Evolutionary conservation across 2,113 vertebrate genomes (phyloP).

Genomic region (Myrmophylax atrothorax): DNA sequence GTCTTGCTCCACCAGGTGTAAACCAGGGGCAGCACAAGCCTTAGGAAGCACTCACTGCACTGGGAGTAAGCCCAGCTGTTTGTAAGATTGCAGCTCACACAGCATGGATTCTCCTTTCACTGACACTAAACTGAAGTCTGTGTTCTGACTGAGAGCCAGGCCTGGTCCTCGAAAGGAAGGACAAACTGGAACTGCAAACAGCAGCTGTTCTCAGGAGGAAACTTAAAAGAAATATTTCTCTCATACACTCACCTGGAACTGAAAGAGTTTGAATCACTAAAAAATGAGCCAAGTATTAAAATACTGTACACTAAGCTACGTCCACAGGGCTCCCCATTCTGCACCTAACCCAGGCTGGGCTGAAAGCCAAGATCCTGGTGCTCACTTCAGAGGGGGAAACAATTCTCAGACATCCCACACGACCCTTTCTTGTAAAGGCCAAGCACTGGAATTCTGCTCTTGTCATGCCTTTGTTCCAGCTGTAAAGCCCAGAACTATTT

Average conservation of each 20-base stretch:
- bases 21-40: background rate
- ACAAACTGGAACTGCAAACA: background rate
- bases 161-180: background rate
- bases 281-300: background rate
- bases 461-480: background rate
- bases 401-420: background rate
- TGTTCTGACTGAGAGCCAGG: background rate
- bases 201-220: background rate
- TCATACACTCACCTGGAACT: background rate
- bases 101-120: background rate
- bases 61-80: background rate
- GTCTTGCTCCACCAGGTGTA: background rate
- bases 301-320: fast-evolving
- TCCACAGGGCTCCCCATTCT: background rate
- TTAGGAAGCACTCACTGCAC: background rate
- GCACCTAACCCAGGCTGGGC: background rate
- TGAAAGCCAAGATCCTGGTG: background rate
- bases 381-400: background rate
- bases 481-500: background rate
- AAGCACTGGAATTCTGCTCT: background rate
- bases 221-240: background rate
- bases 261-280: background rate
- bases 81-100: background rate
- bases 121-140: background rate
- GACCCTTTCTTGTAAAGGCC: background rate